Base-by-base conservation (phyloP, 1,140 invertebrate genomes). In the Drosophila lowei region DNA sequence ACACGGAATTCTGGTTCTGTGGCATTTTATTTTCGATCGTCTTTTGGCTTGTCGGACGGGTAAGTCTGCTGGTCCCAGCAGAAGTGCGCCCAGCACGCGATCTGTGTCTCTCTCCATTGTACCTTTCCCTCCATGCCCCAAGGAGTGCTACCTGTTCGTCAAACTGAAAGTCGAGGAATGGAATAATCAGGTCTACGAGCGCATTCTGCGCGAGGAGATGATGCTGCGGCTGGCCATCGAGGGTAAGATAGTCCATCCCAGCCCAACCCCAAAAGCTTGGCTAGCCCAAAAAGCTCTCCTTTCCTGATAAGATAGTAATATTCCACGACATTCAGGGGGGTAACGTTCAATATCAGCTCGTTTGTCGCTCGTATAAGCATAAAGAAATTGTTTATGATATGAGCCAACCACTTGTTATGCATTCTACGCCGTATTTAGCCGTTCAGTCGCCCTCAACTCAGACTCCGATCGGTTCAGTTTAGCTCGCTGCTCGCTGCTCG, bases 131-230 rank as follows among this genome's bases (percentile, higher is more conserved):
- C 4, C 16, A 47, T 13, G 0, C 41, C n/a, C 23, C 25, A 25
- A 86, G 81, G 81, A 86, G 65, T 65, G 66, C 65, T 86, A 86
- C 62, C 46, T 88, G 43, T 73, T 75, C 28, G 28, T 86, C 25
- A 86, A 64, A 49, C 21, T 86, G n/a, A 88, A 81, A 44, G 43
- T 86, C 70, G 64, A 72, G 15, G 65, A 77, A 57, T 86, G 81
- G 81, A 74, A 86, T 21, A 49, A 59, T 25, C 68, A 78, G 3
- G 74, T 81, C 23, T 64, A 76, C n/a, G 72, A 54, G 16, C 72
- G 72, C 13, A 63, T 88, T 47, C 8, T 81, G 58, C 81, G 83
- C 21, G 83, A 79, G 28, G 81, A 86, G 76, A 71, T 88, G 65
- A 67, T 86, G 77, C 58, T 86, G 53, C 68, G 70, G 2, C 41